These are phyloP conservation scores for Numenius arquata DNA, from an alignment of 2,113 vertebrate genomes.

Conservation along the genomic window DNA sequence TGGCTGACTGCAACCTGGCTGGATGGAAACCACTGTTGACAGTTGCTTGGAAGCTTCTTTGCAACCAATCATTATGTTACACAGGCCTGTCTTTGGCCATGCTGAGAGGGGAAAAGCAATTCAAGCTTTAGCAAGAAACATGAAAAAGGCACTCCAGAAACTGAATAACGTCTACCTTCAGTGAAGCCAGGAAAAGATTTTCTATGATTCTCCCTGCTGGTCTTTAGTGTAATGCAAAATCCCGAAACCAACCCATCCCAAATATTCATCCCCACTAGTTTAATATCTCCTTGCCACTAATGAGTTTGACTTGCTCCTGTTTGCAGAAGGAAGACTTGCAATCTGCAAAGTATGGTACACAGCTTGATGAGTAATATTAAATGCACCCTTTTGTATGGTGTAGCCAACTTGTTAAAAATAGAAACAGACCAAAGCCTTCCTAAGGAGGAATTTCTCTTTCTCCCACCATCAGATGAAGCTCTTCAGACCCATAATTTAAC, in stretches of 20 bases:
- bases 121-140: background rate
- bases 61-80: background rate
- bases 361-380: background rate
- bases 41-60: background rate
- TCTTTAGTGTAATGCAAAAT: background rate
- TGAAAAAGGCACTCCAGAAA: background rate
- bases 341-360: background rate
- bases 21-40: background rate
- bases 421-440: background rate
- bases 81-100: background rate
- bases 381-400: background rate
- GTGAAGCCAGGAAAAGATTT: background rate
- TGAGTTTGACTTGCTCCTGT: background rate
- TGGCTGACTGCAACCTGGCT: background rate
- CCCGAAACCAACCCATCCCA: background rate
- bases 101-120: background rate
- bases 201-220: background rate
- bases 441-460: conserved; percentile 13
- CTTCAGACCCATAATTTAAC: conserved; percentile 50
- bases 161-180: background rate
- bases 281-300: background rate
- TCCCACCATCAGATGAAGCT: conserved; percentile 15
- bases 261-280: background rate
- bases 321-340: background rate
- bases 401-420: conserved; percentile 32